phyloP scores from a whole-genome alignment of 2,888 invertebrate species.

The Ctena decussata region DNA sequence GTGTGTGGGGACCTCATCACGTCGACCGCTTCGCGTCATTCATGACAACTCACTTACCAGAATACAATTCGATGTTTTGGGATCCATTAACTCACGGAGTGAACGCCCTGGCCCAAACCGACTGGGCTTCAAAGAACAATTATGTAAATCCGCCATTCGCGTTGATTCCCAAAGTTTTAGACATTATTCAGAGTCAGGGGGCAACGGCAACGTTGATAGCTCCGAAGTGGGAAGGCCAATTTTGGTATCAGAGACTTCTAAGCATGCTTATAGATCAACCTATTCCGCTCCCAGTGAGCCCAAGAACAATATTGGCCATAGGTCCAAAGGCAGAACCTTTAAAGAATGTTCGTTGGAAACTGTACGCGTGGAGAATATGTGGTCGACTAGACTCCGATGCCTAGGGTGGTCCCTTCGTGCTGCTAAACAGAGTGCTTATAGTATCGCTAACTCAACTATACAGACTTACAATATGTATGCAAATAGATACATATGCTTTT shows the following conservation, averaged over 20 bases:
- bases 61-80: background rate
- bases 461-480: background rate
- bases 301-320: background rate
- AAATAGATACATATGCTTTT: background rate
- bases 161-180: slow-evolving; percentile 18
- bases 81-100: background rate
- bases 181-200: background rate
- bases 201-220: slow-evolving; percentile 24
- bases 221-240: slow-evolving; percentile 19
- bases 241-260: slow-evolving; percentile 21
- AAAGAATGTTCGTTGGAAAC: slow-evolving; percentile 19
- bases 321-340: slow-evolving; percentile 22
- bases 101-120: background rate
- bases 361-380: slow-evolving; percentile 39
- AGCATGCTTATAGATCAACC: slow-evolving; percentile 24
- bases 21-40: background rate
- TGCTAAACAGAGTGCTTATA: slow-evolving; percentile 13
- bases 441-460: slow-evolving; percentile 8
- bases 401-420: slow-evolving; percentile 6
- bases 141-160: background rate
- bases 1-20: background rate
- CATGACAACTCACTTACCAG: background rate
- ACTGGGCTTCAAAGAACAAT: background rate
- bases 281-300: background rate
- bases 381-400: slow-evolving; percentile 6